Conservation (phyloP, 2,797 vertebrate genomes). For the Pristis pectinata region DNA sequence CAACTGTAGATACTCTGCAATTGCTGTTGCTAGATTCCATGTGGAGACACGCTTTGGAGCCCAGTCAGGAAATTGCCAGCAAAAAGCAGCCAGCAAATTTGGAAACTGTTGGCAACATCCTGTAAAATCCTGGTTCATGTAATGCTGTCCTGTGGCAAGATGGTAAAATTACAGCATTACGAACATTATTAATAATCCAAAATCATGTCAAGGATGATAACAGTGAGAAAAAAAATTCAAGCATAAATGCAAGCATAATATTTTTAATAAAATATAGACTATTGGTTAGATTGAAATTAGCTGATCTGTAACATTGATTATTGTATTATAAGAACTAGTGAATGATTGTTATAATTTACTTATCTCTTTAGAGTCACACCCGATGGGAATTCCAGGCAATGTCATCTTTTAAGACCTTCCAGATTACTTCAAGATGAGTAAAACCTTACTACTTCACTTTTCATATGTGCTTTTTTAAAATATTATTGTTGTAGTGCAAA, state of each 20-base stretch:
- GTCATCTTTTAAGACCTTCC: neutral
- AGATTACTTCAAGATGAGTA: neutral
- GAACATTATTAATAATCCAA: neutral
- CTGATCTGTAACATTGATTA: neutral
- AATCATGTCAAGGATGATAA: neutral
- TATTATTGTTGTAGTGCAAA: neutral
- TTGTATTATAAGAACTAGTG: neutral
- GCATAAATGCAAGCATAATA: neutral
- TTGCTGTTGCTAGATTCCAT: too few relatives aligned
- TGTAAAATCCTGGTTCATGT: neutral
- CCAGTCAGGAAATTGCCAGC: too few relatives aligned
- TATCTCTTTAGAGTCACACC: neutral
- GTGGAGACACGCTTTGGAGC: too few relatives aligned
- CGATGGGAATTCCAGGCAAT: neutral
- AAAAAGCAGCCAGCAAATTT: too few relatives aligned
- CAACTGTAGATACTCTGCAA: too few relatives aligned
- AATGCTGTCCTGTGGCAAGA: neutral
- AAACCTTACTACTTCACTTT: neutral
- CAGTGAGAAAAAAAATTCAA: neutral
- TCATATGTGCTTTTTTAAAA: neutral
- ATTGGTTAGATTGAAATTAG: neutral
- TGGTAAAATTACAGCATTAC: neutral
- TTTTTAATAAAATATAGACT: neutral
- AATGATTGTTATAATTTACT: neutral
- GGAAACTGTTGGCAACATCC: too few relatives aligned